phyloP scores from a whole-genome alignment of 2,113 vertebrate species.

The Carassius carassius region DNA sequence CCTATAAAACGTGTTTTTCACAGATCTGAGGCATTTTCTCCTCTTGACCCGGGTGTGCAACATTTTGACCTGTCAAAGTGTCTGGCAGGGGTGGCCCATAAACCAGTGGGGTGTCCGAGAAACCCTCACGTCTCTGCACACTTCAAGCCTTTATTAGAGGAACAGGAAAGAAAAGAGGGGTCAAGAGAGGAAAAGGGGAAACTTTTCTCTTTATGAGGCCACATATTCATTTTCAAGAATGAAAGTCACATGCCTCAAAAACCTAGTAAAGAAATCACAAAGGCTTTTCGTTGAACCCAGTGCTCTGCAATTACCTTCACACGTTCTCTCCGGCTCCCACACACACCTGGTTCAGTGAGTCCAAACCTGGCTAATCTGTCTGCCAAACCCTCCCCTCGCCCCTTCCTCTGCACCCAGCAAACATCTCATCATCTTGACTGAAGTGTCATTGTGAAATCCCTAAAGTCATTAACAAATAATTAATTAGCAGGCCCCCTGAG shows the following conservation, averaged over 20 bases:
- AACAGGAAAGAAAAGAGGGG: conserved; percentile 24
- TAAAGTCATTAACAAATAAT: conserved; percentile 58
- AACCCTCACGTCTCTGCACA: conserved; percentile 25
- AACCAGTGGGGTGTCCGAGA: conserved; percentile 27
- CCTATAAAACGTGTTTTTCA: not conserved
- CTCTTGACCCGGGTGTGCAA: conserved; percentile 22
- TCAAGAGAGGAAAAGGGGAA: conserved; percentile 12
- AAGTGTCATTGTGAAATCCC: conserved; percentile 43
- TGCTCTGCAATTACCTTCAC: conserved; percentile 31
- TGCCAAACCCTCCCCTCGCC: conserved; percentile 23
- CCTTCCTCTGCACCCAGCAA: conserved; percentile 20
- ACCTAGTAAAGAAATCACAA: conserved; percentile 16
- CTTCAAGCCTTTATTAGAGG: conserved; percentile 47
- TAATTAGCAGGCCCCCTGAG: conserved; percentile 51
- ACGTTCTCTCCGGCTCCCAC: not conserved
- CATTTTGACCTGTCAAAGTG: conserved; percentile 33
- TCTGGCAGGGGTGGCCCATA: conserved; percentile 42
- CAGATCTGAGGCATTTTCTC: not conserved
- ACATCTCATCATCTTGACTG: conserved; percentile 28
- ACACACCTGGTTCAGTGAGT: conserved; percentile 38
- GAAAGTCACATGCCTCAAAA: not conserved
- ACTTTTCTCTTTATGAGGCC: conserved; percentile 25
- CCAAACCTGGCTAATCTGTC: conserved; percentile 38
- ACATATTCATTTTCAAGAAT: conserved; percentile 29
- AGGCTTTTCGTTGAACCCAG: conserved; percentile 11